A percentile compares a stretch with the other conserved stretches of the same genome.
Conservation (phyloP, 2,113 vertebrate species). For the Trematomus loennbergii region DNA sequence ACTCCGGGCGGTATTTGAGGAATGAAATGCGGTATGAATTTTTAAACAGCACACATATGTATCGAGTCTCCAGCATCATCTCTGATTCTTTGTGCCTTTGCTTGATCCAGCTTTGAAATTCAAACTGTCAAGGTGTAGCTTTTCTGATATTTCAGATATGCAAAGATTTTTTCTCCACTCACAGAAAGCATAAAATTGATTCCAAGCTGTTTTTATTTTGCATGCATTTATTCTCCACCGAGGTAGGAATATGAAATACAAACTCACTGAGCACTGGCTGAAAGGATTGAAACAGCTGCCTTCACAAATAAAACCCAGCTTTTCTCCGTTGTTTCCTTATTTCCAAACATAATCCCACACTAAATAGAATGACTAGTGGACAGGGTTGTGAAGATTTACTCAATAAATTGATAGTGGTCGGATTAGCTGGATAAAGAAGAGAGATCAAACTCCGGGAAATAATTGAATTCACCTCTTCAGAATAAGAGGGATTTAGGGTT, state of each 20-base stretch:
- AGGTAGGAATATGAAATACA: neutral
- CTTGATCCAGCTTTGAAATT: conserved; percentile 29
- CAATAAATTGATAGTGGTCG: conserved; percentile 58
- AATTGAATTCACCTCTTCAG: conserved; percentile 58
- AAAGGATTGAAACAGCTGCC: conserved; percentile 52
- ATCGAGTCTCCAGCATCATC: conserved; percentile 4
- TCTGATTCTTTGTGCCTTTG: conserved; percentile 19
- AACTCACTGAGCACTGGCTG: conserved; percentile 26
- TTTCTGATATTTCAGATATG: conserved; percentile 20
- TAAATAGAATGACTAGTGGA: conserved; percentile 72
- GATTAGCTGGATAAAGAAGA: conserved; percentile 65
- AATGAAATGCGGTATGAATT: conserved; percentile 55
- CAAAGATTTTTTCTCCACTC: neutral
- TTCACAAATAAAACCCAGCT: conserved; percentile 30
- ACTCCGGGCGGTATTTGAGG: conserved; percentile 49
- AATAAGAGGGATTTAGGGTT: conserved; percentile 54
- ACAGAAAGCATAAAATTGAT: conserved; percentile 21
- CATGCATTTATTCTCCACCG: conserved; percentile 21
- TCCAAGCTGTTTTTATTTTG: conserved; percentile 26
- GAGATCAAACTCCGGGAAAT: conserved; percentile 45
- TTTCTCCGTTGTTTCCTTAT: conserved; percentile 25
- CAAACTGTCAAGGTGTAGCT: neutral
- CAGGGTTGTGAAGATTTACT: conserved; percentile 68
- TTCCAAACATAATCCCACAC: conserved; percentile 67
- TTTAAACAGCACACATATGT: conserved; percentile 51